A percentile compares a stretch with the other conserved stretches of the same genome.
phyloP scores from a whole-genome alignment of 2,797 vertebrate genomes.

The Hipposideros larvatus region DNA sequence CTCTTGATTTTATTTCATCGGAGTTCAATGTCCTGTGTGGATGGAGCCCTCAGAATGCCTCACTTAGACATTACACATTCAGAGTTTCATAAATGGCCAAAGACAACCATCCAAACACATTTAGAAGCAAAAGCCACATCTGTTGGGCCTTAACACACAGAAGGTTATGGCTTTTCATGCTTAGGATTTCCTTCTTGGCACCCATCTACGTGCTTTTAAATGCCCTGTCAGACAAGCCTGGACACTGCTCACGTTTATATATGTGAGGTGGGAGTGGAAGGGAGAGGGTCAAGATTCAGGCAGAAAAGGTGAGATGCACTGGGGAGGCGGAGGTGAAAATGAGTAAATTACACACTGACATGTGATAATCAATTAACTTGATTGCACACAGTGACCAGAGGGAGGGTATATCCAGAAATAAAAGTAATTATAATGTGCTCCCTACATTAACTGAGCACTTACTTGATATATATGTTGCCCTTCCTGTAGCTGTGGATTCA shows the following conservation, averaged over 20 bases:
- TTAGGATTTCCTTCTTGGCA: background rate
- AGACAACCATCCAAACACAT: background rate
- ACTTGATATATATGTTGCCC: background rate
- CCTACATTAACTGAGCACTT: background rate
- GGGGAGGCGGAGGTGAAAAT: background rate
- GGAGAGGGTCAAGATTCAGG: background rate
- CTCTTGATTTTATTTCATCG: background rate
- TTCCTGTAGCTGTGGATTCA: background rate
- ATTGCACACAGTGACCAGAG: background rate
- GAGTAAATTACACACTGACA: no score
- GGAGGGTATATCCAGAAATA: background rate
- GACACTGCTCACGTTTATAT: background rate
- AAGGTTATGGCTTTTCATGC: background rate
- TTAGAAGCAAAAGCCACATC: background rate
- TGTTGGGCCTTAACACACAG: background rate
- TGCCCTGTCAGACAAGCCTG: background rate
- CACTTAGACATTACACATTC: background rate
- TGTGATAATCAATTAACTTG: background rate
- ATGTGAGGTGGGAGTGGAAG: background rate
- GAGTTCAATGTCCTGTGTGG: background rate
- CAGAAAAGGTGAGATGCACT: background rate
- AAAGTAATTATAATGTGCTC: background rate
- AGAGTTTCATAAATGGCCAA: background rate
- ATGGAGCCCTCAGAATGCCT: background rate
- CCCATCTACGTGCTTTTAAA: background rate